phyloP scores from a whole-genome alignment of 1,140 invertebrate species.

The Drosophila oshimai region DNA sequence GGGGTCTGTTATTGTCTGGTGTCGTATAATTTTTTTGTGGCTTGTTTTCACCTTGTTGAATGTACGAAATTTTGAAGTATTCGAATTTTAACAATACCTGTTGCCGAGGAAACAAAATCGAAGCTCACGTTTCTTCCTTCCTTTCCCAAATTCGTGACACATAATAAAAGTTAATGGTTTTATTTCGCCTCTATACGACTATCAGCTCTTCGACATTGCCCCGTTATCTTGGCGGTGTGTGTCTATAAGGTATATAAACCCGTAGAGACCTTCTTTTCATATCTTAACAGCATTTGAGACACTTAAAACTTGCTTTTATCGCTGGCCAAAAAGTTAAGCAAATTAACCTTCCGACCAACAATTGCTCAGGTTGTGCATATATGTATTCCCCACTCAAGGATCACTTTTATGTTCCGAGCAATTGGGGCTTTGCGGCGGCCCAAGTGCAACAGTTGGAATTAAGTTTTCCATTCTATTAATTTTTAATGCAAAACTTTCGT shows the following conservation, averaged over 20 bases:
- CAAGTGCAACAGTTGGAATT: constrained; percentile 40
- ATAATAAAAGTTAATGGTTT: constrained; percentile 2
- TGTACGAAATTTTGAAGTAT: constrained; percentile 19
- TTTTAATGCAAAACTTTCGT: constrained; percentile 69
- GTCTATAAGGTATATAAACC: neutral
- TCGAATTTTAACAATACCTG: constrained; percentile 39
- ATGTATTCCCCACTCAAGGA: constrained; percentile 9
- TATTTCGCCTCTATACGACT: constrained; percentile 1
- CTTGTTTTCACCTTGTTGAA: constrained; percentile 30
- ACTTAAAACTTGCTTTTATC: constrained; percentile 30
- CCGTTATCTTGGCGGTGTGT: constrained; percentile 19
- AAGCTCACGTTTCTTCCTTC: constrained; percentile 26
- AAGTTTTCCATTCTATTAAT: constrained; percentile 62
- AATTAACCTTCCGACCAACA: constrained; percentile 21
- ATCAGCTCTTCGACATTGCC: neutral
- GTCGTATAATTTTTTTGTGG: neutral
- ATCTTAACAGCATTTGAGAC: constrained; percentile 1
- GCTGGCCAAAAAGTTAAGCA: constrained; percentile 15
- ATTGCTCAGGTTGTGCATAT: constrained; percentile 20
- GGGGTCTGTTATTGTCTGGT: constrained; percentile 37
- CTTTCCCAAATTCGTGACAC: constrained; percentile 17
- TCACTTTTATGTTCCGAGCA: constrained; percentile 8
- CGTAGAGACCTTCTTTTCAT: constrained; percentile 18
- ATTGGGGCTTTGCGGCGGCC: constrained; percentile 15
- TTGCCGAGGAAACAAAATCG: constrained; percentile 33